phyloP scores from a whole-genome alignment of 2,113 vertebrate genomes.

The Rousettus leschenaultii region DNA sequence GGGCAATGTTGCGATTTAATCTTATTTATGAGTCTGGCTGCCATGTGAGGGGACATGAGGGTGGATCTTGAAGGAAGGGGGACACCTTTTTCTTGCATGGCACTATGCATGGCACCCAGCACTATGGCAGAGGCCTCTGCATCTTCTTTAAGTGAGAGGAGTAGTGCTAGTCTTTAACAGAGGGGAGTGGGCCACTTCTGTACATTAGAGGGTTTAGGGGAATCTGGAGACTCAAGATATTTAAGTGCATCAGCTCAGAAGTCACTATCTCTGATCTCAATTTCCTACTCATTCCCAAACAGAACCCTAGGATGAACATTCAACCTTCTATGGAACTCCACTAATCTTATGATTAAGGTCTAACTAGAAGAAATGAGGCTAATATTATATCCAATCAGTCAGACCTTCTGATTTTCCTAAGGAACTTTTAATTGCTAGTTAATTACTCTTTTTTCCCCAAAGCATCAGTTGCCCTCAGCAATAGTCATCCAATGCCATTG shows the following conservation, averaged over 20 bases:
- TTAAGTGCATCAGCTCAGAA: background rate
- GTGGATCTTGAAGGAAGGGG: background rate
- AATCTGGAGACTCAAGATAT: background rate
- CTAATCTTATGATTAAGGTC: background rate
- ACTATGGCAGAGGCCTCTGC: background rate
- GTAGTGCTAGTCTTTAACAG: background rate
- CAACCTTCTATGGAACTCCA: background rate
- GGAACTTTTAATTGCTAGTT: background rate
- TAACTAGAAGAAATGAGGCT: background rate
- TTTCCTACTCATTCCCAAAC: background rate
- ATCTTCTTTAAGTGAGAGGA: background rate
- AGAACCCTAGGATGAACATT: background rate
- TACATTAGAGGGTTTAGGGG: background rate
- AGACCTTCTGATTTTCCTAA: constrained; percentile 4
- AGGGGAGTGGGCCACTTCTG: background rate
- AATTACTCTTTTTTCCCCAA: background rate
- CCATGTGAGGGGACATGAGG: background rate
- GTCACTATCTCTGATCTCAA: background rate
- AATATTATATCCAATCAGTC: background rate
- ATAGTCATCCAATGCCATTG: background rate
- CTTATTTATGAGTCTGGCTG: constrained; percentile 15
- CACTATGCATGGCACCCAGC: too few relatives aligned
- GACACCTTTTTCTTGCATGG: background rate
- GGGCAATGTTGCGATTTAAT: background rate
- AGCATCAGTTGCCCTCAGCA: background rate